Percentiles rank a stretch among this genome's conserved stretches.
Evolutionary conservation across 2,797 vertebrate species (phyloP).

Genomic region (Meriones psammophilus): DNA sequence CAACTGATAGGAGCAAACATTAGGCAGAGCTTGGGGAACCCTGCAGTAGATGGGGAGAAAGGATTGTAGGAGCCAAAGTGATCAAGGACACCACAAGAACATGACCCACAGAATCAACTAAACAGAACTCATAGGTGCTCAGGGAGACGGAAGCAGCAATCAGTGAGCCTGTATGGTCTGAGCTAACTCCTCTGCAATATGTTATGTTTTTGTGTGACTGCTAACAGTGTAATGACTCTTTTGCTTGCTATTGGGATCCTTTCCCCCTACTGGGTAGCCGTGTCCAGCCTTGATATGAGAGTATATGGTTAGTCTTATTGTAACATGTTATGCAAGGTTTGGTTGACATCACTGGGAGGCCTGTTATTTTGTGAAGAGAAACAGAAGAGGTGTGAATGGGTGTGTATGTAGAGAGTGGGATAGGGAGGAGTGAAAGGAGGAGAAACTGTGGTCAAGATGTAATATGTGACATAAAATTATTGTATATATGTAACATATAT

Average conservation of each 20-base stretch:
- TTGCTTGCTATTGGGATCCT: not conserved
- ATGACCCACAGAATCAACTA: not conserved
- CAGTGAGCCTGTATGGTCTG: not conserved
- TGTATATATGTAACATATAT: not conserved
- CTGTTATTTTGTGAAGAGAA: not conserved
- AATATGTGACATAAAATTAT: not conserved
- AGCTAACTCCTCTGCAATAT: not conserved
- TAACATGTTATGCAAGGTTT: not conserved
- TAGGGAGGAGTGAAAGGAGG: not conserved
- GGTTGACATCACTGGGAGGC: not conserved
- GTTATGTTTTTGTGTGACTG: not conserved
- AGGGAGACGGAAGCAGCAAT: not conserved
- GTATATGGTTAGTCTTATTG: not conserved
- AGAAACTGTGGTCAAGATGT: not conserved
- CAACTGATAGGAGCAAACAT: too few species aligned
- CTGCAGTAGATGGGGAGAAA: not conserved
- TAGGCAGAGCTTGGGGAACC: too few species aligned
- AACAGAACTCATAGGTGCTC: not conserved
- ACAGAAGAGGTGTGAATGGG: not conserved
- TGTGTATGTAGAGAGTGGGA: too few species aligned
- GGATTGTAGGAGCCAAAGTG: not conserved
- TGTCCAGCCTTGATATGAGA: not conserved
- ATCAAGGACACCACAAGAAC: not conserved
- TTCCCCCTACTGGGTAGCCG: not conserved
- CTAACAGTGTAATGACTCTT: not conserved